Percentiles rank a stretch among this genome's conserved stretches.
Conservation (phyloP, 2,113 vertebrate genomes). For the Hirundichthys speculiger region DNA sequence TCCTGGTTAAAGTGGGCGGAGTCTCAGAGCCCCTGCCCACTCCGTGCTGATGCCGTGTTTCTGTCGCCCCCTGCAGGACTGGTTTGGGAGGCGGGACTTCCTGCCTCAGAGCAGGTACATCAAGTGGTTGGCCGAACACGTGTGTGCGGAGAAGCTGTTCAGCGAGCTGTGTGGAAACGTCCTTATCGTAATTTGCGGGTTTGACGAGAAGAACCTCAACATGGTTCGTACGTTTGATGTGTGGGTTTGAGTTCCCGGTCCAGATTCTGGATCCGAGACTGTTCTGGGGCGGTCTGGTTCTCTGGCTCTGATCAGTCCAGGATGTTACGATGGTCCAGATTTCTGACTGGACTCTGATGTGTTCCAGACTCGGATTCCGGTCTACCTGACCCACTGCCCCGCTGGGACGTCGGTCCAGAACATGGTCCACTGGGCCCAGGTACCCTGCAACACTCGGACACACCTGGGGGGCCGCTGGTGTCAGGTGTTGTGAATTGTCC, state of each 20-base stretch:
- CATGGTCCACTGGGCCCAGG: conserved; percentile 97
- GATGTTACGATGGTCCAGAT: no score
- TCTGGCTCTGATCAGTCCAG: no score
- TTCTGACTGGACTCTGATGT: conserved; percentile 3
- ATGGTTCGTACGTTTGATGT: conserved; percentile 75
- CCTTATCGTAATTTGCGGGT: conserved; percentile 88
- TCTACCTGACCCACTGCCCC: conserved; percentile 92
- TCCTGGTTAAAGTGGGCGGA: no score
- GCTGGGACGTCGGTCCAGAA: conserved; percentile 95
- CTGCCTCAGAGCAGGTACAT: conserved; percentile 80
- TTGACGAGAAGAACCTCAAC: conserved; percentile 89
- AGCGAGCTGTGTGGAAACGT: conserved; percentile 85
- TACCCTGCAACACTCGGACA: conserved; percentile 59
- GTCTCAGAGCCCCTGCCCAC: no score
- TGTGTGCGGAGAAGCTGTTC: conserved; percentile 81
- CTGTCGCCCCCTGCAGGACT: conserved; percentile 70
- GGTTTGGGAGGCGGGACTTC: conserved; percentile 87
- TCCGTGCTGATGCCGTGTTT: not conserved
- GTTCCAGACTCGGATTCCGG: conserved; percentile 88
- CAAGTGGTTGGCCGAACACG: conserved; percentile 82
- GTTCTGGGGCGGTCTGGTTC: no score
- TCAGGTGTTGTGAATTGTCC: not conserved
- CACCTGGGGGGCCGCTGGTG: not conserved
- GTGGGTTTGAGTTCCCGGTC: not conserved
- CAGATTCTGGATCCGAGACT: not conserved